Evolutionary conservation across 2,113 vertebrate species (phyloP), one percentile per base, ranked within the genome.

Genomic region (Chamaea fasciata): DNA sequence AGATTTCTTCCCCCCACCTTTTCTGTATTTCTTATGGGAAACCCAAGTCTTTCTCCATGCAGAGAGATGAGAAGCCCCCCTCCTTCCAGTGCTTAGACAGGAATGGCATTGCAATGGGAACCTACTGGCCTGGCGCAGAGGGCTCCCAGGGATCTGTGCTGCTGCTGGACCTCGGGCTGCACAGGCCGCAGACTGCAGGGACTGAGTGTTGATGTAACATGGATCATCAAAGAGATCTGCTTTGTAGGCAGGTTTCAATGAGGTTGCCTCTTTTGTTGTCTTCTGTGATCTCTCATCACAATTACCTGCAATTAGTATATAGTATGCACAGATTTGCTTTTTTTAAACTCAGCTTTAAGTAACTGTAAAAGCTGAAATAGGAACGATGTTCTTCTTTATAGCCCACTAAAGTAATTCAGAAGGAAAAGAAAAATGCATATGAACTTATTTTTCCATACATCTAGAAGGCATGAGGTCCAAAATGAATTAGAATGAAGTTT

Each of bases 201-300:
- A 84, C 92, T 98, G 98, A 0, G 98, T 98, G 78, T 98, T 98
- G 89, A 98, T 98, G 87, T 98, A 98, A 95, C 97, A 97, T 0
- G 97, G 98, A 59, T 98, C 98, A 35, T 98, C 98, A 64, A 98
- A 98, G 73, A 98, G 97, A 78, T 98, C 97, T 76, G 88, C 42
- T 85, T 67, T 97, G 91, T 96, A 96, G 3, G 83, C 70, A 49
- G 90, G 83, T 94, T 96, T 98, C 97, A 90, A 33, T 28, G 90
- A 68, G 2, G 73, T 50, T 37, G 56, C 28, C 21, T 97, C 97
- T 89, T 79, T 94, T 77, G 88, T 97, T 62, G 74, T 89, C 79
- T 78, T 95, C 91, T 86, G 65, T 50, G 80, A 89, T 94, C 86
- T 95, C 71, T 97, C 94, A 14, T 89, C 90, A 55, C 81, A 83